Evolutionary conservation across 2,888 invertebrate genomes (phyloP).

Genomic region (Cephonodes hylas): DNA sequence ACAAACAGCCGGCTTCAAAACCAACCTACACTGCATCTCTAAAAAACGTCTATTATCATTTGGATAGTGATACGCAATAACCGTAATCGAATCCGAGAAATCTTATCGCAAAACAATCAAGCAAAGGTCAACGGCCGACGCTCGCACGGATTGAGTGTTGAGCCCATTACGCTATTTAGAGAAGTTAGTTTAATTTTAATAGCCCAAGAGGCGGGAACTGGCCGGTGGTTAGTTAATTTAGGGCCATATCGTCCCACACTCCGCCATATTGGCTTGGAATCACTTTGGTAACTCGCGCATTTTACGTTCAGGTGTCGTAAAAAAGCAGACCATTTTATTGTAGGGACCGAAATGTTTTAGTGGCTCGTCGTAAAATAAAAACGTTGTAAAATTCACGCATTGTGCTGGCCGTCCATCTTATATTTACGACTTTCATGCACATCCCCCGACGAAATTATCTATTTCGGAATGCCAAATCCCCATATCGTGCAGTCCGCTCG

Average conservation of each 20-base stretch:
- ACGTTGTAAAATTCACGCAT: constrained; percentile 71
- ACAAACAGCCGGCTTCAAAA: neutral
- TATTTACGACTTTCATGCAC: constrained; percentile 50
- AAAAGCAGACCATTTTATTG: constrained; percentile 69
- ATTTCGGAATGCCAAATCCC: constrained; percentile 36
- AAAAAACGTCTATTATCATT: constrained; percentile 1
- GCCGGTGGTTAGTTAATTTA: constrained; percentile 24
- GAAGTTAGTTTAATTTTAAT: constrained; percentile 38
- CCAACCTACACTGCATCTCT: neutral
- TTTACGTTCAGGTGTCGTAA: constrained; percentile 66
- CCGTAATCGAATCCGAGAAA: neutral
- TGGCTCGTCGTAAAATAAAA: constrained; percentile 70
- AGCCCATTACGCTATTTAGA: constrained; percentile 32
- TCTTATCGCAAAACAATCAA: constrained; percentile 9
- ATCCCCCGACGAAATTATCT: constrained; percentile 44
- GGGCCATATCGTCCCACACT: constrained; percentile 37
- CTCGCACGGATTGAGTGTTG: constrained; percentile 17
- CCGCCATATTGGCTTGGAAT: constrained; percentile 47
- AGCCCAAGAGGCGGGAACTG: constrained; percentile 28
- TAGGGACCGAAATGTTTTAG: constrained; percentile 69
- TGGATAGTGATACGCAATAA: neutral
- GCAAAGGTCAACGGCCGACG: neutral
- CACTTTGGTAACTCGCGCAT: constrained; percentile 57
- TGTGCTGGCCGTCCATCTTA: constrained; percentile 53
- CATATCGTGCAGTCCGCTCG: constrained; percentile 23